Evolutionary conservation across 2,888 invertebrate genomes (phyloP).

Genomic region (Caenorhabditis sp.): DNA sequence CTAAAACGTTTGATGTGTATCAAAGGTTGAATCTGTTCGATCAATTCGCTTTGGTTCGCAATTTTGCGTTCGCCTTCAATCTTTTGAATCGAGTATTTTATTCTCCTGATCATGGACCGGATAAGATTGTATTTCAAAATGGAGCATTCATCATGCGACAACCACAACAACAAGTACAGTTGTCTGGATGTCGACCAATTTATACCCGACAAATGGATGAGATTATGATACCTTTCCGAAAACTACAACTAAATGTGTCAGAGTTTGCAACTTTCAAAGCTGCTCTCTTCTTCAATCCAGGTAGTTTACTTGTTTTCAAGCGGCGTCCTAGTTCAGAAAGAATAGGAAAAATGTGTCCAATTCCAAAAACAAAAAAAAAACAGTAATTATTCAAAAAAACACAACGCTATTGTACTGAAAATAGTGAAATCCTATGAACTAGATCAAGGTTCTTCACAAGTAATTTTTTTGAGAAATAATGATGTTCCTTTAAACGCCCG

Average conservation of each 20-base stretch:
- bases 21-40: slow-evolving; percentile 55
- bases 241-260: slow-evolving; percentile 55
- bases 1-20: slow-evolving; percentile 68
- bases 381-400: too few species aligned
- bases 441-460: too few species aligned
- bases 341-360: background rate
- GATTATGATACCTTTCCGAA: slow-evolving; percentile 67
- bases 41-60: slow-evolving; percentile 67
- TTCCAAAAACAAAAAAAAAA: background rate
- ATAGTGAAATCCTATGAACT: too few species aligned
- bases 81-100: slow-evolving; percentile 68
- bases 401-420: too few species aligned
- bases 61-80: slow-evolving; percentile 70
- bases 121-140: slow-evolving; percentile 69
- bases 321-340: background rate
- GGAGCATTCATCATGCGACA: slow-evolving; percentile 69
- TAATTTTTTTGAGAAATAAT: too few species aligned
- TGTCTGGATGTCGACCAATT: slow-evolving; percentile 68
- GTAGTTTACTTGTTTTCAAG: too few species aligned
- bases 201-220: slow-evolving; percentile 70
- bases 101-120: slow-evolving; percentile 68
- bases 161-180: slow-evolving; percentile 63
- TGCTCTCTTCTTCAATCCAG: slow-evolving; percentile 68
- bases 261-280: slow-evolving; percentile 70
- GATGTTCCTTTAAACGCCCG: too few species aligned